These are phyloP conservation scores for Onchidella celtica DNA, from an alignment of 2,888 invertebrate species.

Conservation along the genomic window DNA sequence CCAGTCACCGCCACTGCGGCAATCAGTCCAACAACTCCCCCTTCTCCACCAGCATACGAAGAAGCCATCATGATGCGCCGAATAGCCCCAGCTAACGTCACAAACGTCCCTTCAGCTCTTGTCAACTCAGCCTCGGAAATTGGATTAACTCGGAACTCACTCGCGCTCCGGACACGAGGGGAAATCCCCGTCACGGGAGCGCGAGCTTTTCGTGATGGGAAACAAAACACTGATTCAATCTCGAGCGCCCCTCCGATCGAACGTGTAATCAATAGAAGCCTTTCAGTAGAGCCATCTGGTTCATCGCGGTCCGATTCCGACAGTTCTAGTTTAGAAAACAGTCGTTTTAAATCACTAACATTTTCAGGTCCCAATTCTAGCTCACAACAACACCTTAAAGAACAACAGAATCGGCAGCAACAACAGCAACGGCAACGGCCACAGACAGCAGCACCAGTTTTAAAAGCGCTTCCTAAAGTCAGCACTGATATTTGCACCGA, in stretches of 20 bases:
- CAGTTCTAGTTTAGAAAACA: neutral
- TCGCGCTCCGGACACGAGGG: neutral
- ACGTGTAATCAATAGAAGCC: neutral
- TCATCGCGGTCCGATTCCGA: neutral
- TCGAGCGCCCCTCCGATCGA: neutral
- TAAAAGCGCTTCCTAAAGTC: conserved; percentile 22
- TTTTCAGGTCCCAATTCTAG: neutral
- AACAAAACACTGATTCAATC: neutral
- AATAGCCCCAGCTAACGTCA: neutral
- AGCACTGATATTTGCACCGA: neutral
- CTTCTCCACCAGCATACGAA: conserved; percentile 40
- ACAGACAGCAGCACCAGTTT: neutral
- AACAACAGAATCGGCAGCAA: neutral
- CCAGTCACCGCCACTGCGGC: neutral
- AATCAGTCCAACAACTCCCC: neutral
- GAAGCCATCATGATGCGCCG: conserved; percentile 44
- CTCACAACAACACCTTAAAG: neutral
- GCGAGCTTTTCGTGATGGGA: neutral
- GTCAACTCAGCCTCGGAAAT: neutral
- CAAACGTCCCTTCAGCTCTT: neutral
- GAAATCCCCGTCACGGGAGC: neutral
- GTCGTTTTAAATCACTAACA: neutral
- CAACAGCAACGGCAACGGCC: neutral
- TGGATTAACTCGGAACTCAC: conserved; percentile 12
- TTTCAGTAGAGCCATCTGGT: neutral